phyloP scores from a whole-genome alignment of 2,888 invertebrate genomes.

The Phyto melanocephala region DNA sequence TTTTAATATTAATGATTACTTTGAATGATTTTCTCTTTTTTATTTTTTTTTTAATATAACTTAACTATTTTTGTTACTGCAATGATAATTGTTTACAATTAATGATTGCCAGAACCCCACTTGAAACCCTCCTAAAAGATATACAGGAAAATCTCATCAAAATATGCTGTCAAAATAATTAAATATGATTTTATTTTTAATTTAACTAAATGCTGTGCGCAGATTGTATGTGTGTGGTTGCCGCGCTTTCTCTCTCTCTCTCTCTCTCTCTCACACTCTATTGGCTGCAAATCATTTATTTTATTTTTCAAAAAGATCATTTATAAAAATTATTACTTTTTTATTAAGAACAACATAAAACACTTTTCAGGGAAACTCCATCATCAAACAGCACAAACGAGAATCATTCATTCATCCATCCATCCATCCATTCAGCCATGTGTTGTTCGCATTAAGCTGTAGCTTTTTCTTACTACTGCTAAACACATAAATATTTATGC shows the following conservation, averaged over 20 bases:
- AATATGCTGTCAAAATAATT: slow-evolving; percentile 64
- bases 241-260: background rate
- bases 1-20: slow-evolving; percentile 10
- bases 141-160: slow-evolving; percentile 61
- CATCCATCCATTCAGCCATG: slow-evolving; percentile 25
- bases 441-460: slow-evolving; percentile 14
- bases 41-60: background rate
- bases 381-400: background rate
- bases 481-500: too few species aligned
- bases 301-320: slow-evolving; percentile 48
- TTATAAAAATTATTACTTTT: slow-evolving; percentile 54
- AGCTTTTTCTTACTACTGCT: background rate
- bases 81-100: slow-evolving; percentile 35
- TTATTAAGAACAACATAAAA: slow-evolving; percentile 10
- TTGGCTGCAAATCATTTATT: slow-evolving; percentile 18
- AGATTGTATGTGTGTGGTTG: slow-evolving; percentile 21
- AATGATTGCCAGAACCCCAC: slow-evolving; percentile 3
- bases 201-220: slow-evolving; percentile 5
- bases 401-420: background rate
- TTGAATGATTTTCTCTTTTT: slow-evolving; percentile 30
- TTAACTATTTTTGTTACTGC: slow-evolving; percentile 1
- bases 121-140: slow-evolving; percentile 7
- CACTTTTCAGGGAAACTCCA: slow-evolving; percentile 27
- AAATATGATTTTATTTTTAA: slow-evolving; percentile 47
- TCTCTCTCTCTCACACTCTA: background rate